Evolutionary conservation across 2,888 invertebrate species (phyloP), one percentile per base, ranked within the genome.

Genomic region (Deladenus siricidicola): DNA sequence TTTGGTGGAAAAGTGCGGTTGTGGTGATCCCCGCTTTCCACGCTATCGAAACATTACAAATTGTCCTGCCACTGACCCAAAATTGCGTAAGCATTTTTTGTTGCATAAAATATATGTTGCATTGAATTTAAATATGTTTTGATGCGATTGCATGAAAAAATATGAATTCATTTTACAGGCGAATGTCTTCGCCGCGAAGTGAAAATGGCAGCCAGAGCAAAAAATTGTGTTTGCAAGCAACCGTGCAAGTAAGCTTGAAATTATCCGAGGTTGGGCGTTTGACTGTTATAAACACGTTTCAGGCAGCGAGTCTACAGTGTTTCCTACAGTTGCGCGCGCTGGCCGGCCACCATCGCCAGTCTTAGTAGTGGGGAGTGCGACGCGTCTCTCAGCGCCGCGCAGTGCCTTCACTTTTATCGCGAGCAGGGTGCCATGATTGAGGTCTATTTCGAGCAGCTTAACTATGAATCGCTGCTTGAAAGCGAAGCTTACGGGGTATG

Each of bases 21-120:
- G 78, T 57, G 76, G 74, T n/a, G 78, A 78, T 65, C 78, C 78
- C 0, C 58, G 76, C 4, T 78, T 73, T 58, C 78, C 78, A 1
- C 60, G 63, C 1, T 72, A 67, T 43, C 56, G 61, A 45, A 65
- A 67, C 30, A 56, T 57, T 8, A 62, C 64, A n/a, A 74, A 73
- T 48, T 77, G 77, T 59, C 75, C 72, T 1, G 72, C 73, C 1
- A 74, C 70, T 52, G 69, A 74, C 58, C 69, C 75, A 1, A 58
- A 63, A 2, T 67, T 69, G 43, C 58, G 75, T 70, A 43, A 52
- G 63, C 42, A 42, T 17, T 42, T 17, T 42, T 47, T 47, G 47
- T 47, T 47, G 14, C 48, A 47, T 8, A 8, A 47, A 47, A 47
- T 8, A 19, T n/a, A 14, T 10, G 19, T 10, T n/a, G 48, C 50